Percentiles rank a stretch among this genome's conserved stretches.
Conservation (phyloP, 2,113 vertebrate species). For the Pongo abelii region DNA sequence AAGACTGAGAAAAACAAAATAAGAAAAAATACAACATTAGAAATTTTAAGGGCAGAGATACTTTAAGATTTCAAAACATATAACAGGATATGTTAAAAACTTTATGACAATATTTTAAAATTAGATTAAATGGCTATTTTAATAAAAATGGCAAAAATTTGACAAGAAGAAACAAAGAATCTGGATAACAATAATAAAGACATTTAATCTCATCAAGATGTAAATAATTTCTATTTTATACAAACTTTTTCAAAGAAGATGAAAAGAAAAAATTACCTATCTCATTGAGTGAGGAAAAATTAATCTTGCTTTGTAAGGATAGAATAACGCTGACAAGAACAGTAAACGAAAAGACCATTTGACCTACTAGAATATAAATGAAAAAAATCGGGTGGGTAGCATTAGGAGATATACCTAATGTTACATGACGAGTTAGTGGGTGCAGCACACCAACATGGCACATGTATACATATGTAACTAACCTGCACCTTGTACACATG, state of each 20-base stretch:
- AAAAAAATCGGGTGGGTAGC: background rate
- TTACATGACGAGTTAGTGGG: too few relatives aligned
- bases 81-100: background rate
- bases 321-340: background rate
- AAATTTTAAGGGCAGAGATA: background rate
- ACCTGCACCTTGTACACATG: too few relatives aligned
- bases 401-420: too few relatives aligned
- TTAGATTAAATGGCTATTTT: background rate
- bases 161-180: background rate
- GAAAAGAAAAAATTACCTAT: background rate
- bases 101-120: constrained; percentile 9
- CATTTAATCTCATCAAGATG: background rate
- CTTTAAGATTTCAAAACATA: background rate
- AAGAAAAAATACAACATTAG: background rate
- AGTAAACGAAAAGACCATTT: background rate
- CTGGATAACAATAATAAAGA: background rate
- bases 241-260: background rate
- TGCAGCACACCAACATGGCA: too few relatives aligned
- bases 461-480: too few relatives aligned
- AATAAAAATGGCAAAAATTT: background rate
- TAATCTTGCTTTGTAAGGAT: background rate
- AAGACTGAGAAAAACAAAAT: background rate
- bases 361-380: background rate
- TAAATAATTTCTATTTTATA: background rate
- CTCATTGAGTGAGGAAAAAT: background rate